Evolutionary conservation across 1,140 invertebrate species (phyloP), one percentile per base, ranked within the genome.

Genomic region (Zaprionus africanus): DNA sequence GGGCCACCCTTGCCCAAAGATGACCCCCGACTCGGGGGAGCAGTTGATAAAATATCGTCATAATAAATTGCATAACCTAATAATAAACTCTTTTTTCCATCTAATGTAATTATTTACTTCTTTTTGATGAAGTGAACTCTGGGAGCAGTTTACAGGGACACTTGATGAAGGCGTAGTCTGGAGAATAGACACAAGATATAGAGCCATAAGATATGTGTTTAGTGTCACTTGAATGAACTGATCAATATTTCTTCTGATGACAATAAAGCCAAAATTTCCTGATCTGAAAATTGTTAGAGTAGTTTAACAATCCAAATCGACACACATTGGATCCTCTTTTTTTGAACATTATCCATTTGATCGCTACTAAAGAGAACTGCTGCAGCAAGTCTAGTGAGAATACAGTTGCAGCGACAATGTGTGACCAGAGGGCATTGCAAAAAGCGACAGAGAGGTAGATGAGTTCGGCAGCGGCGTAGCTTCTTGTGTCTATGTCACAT

Each of bases 21-120:
- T 68, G 46, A 51, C 61, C 38, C 68, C 24, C 38, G 26, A 46
- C 64, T 49, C 59, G 15, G 13, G n/a, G 26, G 9, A 22, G 49
- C 46, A 75, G 57, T 57, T 31, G 38, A 38, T 68, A 59, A 58
- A 75, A 58, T 63, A 69, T 62, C 41, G 63, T 57, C 31, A 58
- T 69, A 62, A 70, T 70, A 75, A 69, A 75, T 75, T 75, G 53
- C 72, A 62, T 49, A 75, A 70, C 53, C 62, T 58, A 62, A 58
- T 51, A 60, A 28, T 26, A 56, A 65, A 65, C 68, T 56, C 51
- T 43, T 6, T 57, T n/a, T 53, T 53, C 24, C 11, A 13, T n/a
- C 41, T 28, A 36, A 49, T 34, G 28, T 19, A 53, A 43, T 71
- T 56, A 34, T 36, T 43, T 24, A 60, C 24, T 31, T 17, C 3